phyloP scores from a whole-genome alignment of 1,140 invertebrate genomes.

The Megalopta genalis region DNA sequence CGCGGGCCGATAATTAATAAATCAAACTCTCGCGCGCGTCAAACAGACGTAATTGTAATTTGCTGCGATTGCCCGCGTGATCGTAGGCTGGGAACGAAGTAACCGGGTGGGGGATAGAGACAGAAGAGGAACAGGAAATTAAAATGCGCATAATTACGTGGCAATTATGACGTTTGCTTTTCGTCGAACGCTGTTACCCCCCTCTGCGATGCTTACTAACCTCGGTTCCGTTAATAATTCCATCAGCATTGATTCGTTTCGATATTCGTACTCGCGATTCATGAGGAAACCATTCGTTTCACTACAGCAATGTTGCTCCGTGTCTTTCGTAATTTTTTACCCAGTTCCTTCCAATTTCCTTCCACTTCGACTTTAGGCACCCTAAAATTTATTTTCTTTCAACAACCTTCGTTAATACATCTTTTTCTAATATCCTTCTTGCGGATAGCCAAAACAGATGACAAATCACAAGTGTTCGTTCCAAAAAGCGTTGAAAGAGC shows the following conservation, averaged over 20 bases:
- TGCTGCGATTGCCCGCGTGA: conserved; percentile 55
- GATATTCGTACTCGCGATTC: neutral
- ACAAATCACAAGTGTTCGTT: no score
- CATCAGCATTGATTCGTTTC: conserved; percentile 2
- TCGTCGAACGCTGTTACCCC: conserved; percentile 32
- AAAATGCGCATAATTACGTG: conserved; percentile 71
- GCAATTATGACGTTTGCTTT: conserved; percentile 69
- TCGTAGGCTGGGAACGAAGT: conserved; percentile 29
- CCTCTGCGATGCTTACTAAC: conserved; percentile 1
- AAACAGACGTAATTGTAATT: conserved; percentile 66
- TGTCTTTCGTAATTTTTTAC: neutral
- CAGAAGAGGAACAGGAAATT: conserved; percentile 46
- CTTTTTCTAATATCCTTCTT: no score
- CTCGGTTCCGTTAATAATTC: conserved; percentile 35
- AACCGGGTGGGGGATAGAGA: neutral
- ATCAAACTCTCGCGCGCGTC: conserved; percentile 66
- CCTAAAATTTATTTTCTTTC: no score
- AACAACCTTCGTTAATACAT: no score
- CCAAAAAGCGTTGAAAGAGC: no score
- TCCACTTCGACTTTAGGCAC: no score
- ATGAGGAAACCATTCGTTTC: neutral
- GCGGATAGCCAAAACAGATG: no score
- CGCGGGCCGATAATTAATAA: conserved; percentile 69
- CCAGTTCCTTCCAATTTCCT: neutral
- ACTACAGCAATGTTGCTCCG: neutral